phyloP scores from a whole-genome alignment of 2,797 vertebrate genomes.

The Chrosomus eos region DNA sequence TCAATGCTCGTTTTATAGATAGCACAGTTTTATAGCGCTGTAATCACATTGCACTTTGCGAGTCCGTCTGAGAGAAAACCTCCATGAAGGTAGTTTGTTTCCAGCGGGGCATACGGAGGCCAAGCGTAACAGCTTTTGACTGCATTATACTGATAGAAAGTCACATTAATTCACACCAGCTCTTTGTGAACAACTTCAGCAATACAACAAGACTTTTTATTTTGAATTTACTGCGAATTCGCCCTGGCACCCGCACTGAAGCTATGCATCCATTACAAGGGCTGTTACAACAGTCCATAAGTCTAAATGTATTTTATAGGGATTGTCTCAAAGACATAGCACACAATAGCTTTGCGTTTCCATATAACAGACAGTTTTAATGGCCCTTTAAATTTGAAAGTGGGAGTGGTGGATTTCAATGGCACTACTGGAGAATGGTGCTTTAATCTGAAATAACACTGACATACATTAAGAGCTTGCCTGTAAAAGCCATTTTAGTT shows the following conservation, averaged over 20 bases:
- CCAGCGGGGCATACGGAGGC: conserved; percentile 11
- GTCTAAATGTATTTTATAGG: conserved; percentile 53
- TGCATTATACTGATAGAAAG: conserved; percentile 38
- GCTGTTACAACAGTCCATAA: conserved; percentile 39
- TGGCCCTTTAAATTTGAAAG: conserved; percentile 42
- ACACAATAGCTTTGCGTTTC: conserved; percentile 22
- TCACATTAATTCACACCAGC: conserved; percentile 52
- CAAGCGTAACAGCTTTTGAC: conserved; percentile 41
- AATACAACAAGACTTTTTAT: conserved; percentile 38
- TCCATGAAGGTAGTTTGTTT: conserved; percentile 36
- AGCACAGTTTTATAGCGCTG: conserved; percentile 5
- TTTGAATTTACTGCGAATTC: conserved; percentile 44
- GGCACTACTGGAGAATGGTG: conserved; percentile 19
- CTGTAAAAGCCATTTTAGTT: conserved; percentile 42
- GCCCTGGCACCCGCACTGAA: not conserved
- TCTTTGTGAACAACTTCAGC: conserved; percentile 37
- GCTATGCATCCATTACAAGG: conserved; percentile 24
- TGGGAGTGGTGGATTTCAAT: conserved; percentile 2
- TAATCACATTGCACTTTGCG: conserved; percentile 37
- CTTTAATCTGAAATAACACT: conserved; percentile 44
- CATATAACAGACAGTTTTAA: conserved; percentile 40
- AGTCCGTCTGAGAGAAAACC: conserved; percentile 30
- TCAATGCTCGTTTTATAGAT: conserved; percentile 46
- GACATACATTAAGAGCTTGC: conserved; percentile 25
- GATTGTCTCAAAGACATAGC: conserved; percentile 39